Conservation (phyloP, 2,797 vertebrate genomes). For the Lagodon rhomboides region DNA sequence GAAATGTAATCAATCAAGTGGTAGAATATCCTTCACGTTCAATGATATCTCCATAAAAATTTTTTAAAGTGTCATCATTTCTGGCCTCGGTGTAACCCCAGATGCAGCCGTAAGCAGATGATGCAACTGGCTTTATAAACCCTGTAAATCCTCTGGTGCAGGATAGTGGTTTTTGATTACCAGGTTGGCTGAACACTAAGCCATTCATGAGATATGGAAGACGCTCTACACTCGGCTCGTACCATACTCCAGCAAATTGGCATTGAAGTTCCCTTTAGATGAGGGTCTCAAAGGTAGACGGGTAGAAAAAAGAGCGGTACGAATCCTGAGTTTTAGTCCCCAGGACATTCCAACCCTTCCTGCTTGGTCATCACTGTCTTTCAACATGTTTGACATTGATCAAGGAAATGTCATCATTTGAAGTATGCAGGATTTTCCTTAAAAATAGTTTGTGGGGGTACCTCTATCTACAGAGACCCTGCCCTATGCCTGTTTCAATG, state of each 20-base stretch:
- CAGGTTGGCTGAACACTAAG: constrained; percentile 61
- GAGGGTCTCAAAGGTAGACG: not conserved
- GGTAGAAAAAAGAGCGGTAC: not conserved
- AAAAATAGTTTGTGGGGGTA: too few relatives aligned
- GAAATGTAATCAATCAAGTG: not conserved
- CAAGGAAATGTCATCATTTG: too few relatives aligned
- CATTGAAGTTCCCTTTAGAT: not conserved
- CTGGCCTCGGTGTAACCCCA: not conserved
- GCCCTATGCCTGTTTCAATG: too few relatives aligned
- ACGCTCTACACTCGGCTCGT: not conserved
- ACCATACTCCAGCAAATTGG: not conserved
- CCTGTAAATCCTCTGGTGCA: constrained; percentile 50
- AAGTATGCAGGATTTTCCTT: too few relatives aligned
- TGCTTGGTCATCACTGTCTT: not conserved
- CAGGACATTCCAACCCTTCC: not conserved
- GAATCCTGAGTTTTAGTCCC: not conserved
- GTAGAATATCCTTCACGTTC: not conserved
- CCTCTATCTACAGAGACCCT: too few relatives aligned
- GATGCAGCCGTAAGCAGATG: constrained; percentile 34
- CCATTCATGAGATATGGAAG: constrained; percentile 50
- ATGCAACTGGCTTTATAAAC: constrained; percentile 46
- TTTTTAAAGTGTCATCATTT: not conserved
- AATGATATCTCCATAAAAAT: not conserved
- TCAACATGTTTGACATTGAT: too few relatives aligned
- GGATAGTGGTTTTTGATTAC: constrained; percentile 65